Percentiles rank a stretch among this genome's conserved stretches.
Conservation (phyloP, 2,888 invertebrate genomes). For the Julus scandinavius region DNA sequence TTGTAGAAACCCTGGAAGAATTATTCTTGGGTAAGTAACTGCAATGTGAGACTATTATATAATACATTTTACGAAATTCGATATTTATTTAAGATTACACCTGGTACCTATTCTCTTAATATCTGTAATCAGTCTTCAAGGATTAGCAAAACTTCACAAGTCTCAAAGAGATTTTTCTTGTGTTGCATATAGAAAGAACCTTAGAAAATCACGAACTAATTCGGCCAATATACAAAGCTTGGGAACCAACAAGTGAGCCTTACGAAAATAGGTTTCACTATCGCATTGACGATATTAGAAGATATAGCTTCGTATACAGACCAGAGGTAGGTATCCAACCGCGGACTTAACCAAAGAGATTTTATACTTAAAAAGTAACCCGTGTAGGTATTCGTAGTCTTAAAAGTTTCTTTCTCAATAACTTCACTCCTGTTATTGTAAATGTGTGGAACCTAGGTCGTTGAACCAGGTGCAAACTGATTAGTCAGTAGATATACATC, state of each 20-base stretch:
- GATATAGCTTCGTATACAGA: slow-evolving; percentile 67
- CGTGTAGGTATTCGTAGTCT: too few relatives aligned
- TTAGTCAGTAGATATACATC: too few relatives aligned
- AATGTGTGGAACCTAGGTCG: too few relatives aligned
- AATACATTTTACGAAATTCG: too few relatives aligned
- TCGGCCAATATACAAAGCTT: slow-evolving; percentile 69
- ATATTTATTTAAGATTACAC: too few relatives aligned
- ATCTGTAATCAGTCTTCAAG: too few relatives aligned
- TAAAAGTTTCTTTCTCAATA: too few relatives aligned
- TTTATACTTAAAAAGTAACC: too few relatives aligned
- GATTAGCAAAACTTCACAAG: too few relatives aligned
- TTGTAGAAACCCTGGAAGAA: neutral
- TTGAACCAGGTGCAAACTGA: too few relatives aligned
- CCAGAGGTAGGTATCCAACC: slow-evolving; percentile 67
- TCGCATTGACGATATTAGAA: slow-evolving; percentile 69
- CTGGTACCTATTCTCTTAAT: too few relatives aligned
- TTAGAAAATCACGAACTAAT: slow-evolving; percentile 73
- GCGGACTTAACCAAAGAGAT: neutral
- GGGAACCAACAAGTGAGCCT: slow-evolving; percentile 64
- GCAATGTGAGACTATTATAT: neutral
- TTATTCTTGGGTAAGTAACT: neutral
- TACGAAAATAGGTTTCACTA: slow-evolving; percentile 69
- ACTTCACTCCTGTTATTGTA: too few relatives aligned
- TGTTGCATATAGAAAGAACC: slow-evolving; percentile 67
- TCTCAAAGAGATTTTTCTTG: neutral